Evolutionary conservation across 2,888 invertebrate genomes (phyloP).

Genomic region (Smittia aterrima): DNA sequence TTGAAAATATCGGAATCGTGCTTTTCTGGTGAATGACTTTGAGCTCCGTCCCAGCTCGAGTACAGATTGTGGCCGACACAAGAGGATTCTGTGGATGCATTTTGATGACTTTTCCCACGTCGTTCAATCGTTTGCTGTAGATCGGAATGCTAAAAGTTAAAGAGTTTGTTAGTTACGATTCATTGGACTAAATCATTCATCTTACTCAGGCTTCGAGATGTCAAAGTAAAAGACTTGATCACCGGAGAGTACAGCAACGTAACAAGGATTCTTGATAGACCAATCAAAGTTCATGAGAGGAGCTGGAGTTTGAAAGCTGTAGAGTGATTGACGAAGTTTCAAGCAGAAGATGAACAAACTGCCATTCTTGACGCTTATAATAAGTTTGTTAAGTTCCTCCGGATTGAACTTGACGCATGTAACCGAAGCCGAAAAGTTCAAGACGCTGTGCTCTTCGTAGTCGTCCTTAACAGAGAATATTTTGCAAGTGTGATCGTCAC

Average conservation of each 20-base stretch:
- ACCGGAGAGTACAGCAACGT: constrained; percentile 2
- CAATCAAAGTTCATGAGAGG: constrained; percentile 28
- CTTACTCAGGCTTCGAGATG: constrained; percentile 35
- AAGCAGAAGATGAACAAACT: constrained; percentile 27
- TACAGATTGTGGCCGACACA: not conserved
- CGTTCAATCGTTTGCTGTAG: constrained; percentile 24
- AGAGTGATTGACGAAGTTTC: constrained; percentile 23
- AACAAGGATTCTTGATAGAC: constrained; percentile 20
- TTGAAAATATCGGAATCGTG: constrained; percentile 28
- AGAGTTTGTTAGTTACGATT: not conserved
- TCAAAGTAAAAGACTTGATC: constrained; percentile 30
- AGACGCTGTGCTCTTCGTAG: constrained; percentile 7
- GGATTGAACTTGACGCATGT: constrained; percentile 28
- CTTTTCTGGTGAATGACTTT: constrained; percentile 33
- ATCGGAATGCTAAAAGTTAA: not conserved
- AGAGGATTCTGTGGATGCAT: constrained; percentile 29
- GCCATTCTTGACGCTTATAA: constrained; percentile 24
- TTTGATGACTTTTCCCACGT: constrained; percentile 7
- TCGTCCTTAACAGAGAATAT: constrained; percentile 23
- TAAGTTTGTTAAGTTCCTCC: not conserved
- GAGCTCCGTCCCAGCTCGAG: constrained; percentile 10
- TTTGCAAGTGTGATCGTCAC: constrained; percentile 31
- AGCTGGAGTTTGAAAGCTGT: constrained; percentile 22
- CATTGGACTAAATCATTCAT: not conserved
- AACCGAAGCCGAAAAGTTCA: constrained; percentile 28